Evolutionary conservation across 2,797 vertebrate species (phyloP).

Genomic region (Buceros bicornis): DNA sequence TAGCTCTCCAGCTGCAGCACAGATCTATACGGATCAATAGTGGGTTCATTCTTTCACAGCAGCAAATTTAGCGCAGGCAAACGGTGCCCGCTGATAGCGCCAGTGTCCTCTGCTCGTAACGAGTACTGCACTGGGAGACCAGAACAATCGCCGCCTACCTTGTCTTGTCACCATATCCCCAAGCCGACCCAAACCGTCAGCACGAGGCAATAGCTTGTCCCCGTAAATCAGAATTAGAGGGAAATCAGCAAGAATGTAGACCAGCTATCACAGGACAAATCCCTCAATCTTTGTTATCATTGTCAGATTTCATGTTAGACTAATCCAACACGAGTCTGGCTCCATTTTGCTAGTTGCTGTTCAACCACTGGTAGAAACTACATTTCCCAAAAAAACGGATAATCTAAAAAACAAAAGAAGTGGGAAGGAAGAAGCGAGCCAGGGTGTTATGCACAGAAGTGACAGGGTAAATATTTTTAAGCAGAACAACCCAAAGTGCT

Average conservation of each 20-base stretch:
- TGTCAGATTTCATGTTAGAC: background rate
- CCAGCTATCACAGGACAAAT: background rate
- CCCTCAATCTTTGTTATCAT: background rate
- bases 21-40: background rate
- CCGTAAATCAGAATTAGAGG: background rate
- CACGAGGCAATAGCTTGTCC: fast-evolving
- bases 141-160: background rate
- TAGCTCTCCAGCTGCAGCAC: constrained; percentile 9
- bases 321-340: background rate
- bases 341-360: background rate
- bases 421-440: background rate
- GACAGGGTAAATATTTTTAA: background rate
- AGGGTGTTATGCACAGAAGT: background rate
- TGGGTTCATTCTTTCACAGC: background rate
- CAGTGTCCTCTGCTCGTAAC: background rate
- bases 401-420: background rate
- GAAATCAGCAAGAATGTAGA: background rate
- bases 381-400: background rate
- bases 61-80: background rate
- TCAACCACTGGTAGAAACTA: background rate
- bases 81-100: background rate
- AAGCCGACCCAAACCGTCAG: background rate
- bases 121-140: fast-evolving
- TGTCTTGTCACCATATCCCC: background rate
- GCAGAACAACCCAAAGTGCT: background rate